These are phyloP conservation scores for Imbricaverruca yamaguchii DNA, from an alignment of 2,888 invertebrate genomes.

Conservation along the genomic window DNA sequence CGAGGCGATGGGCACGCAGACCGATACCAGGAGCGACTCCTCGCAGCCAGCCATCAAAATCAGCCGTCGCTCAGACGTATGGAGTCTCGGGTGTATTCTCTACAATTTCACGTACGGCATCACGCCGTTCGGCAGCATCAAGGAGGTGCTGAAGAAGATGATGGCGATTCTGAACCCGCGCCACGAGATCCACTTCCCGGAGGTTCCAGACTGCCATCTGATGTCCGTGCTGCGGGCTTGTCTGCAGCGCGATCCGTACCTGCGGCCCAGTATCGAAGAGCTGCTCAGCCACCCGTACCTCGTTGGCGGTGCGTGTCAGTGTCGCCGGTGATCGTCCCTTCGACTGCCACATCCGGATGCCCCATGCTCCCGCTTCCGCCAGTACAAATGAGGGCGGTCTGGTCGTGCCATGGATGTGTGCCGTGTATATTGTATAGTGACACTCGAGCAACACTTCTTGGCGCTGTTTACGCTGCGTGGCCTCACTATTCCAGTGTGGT, in stretches of 20 bases:
- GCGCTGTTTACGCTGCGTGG: not conserved
- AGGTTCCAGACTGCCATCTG: constrained; percentile 39
- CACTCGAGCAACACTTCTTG: not conserved
- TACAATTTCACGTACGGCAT: constrained; percentile 83
- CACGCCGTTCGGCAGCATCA: constrained; percentile 83
- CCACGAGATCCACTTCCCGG: constrained; percentile 64
- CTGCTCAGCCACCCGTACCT: constrained; percentile 53
- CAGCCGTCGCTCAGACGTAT: constrained; percentile 86
- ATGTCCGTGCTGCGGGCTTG: constrained; percentile 62
- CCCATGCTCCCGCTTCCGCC: not conserved
- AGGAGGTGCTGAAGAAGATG: constrained; percentile 50
- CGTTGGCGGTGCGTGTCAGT: constrained; percentile 2
- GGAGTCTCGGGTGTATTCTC: constrained; percentile 95
- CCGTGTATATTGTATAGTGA: too few relatives aligned
- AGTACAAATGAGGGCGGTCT: not conserved
- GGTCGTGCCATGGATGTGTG: too few relatives aligned
- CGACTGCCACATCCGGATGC: not conserved
- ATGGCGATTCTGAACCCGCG: constrained; percentile 67
- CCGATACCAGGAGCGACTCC: not conserved
- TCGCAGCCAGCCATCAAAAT: constrained; percentile 52
- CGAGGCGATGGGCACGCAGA: constrained; percentile 58
- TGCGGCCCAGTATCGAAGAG: constrained; percentile 65
- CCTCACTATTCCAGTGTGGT: too few relatives aligned
- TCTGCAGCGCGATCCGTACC: constrained; percentile 61
- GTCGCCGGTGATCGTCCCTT: not conserved